Percentiles rank a stretch among this genome's conserved stretches.
Conservation (phyloP, 2,113 vertebrate species). For the Sorex araneus region DNA sequence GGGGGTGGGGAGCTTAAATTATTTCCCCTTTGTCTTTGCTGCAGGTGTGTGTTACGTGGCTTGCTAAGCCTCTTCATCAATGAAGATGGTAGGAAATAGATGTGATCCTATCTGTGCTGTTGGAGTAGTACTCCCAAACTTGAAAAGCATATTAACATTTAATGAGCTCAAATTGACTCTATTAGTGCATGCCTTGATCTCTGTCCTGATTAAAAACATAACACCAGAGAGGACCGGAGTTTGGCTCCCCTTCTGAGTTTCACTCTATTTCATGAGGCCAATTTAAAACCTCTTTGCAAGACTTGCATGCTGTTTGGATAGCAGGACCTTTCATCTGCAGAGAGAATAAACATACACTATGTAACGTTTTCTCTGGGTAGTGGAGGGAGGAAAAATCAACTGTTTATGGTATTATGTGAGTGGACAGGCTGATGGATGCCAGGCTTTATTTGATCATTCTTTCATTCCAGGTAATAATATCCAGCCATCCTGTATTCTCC, state of each 20-base stretch:
- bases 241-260: background rate
- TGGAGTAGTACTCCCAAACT: background rate
- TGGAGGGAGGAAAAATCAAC: background rate
- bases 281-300: background rate
- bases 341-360: background rate
- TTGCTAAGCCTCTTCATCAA: background rate
- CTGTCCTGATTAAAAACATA: background rate
- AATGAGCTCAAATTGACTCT: background rate
- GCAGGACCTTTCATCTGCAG: background rate
- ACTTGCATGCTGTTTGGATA: background rate
- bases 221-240: background rate
- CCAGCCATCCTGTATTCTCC: background rate
- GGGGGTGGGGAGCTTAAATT: background rate
- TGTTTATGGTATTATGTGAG: background rate
- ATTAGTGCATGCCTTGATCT: background rate
- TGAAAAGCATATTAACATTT: background rate
- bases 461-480: background rate
- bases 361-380: background rate
- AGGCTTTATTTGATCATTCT: background rate
- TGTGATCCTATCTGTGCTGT: background rate
- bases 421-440: background rate
- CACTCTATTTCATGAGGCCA: background rate
- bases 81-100: background rate
- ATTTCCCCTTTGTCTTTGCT: constrained; percentile 3
- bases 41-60: background rate